These are phyloP conservation scores for Chaetodon trifascialis DNA, from an alignment of 2,113 vertebrate genomes.

Conservation along the genomic window DNA sequence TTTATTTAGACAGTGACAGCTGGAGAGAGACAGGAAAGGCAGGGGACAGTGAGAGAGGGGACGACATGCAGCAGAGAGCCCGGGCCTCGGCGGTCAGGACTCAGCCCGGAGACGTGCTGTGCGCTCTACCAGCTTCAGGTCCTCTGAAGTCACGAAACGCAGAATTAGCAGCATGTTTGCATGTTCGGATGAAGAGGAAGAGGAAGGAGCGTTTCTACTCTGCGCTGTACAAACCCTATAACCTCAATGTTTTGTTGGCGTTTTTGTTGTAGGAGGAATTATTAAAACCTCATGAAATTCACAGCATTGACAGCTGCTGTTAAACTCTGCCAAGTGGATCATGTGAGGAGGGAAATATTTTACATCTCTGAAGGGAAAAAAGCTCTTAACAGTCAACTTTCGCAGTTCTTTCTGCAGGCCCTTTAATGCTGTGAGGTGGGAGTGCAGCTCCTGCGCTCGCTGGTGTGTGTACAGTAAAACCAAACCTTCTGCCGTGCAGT, in stretches of 20 bases:
- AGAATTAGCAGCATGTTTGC: conserved; percentile 33
- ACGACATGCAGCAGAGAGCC: too few species aligned
- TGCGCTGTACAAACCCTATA: conserved; percentile 16
- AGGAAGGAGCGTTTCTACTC: conserved; percentile 14
- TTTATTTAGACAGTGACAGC: too few species aligned
- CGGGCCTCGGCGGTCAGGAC: too few species aligned
- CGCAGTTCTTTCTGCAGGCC: conserved; percentile 21
- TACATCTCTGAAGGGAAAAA: conserved; percentile 37
- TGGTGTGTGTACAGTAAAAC: conserved; percentile 27
- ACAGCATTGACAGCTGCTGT: conserved; percentile 23
- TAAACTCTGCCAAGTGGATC: conserved; percentile 57
- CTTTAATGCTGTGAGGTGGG: conserved; percentile 20
- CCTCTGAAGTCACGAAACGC: conserved; percentile 22
- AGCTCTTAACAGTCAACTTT: conserved; percentile 37
- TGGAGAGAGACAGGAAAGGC: too few species aligned
- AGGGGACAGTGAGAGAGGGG: too few species aligned
- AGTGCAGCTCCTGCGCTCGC: background rate
- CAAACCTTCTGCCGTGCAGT: conserved; percentile 32
- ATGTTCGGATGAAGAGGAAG: conserved; percentile 17
- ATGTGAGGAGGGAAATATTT: conserved; percentile 42
- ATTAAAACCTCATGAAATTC: conserved; percentile 40
- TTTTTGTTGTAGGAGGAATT: conserved; percentile 48
- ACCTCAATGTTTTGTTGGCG: conserved; percentile 29
- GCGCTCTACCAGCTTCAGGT: background rate
- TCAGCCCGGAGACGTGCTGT: too few species aligned